Evolutionary conservation across 2,888 invertebrate genomes (phyloP), one percentile per base, ranked within the genome.

Genomic region (Aproaerema taeniolella): DNA sequence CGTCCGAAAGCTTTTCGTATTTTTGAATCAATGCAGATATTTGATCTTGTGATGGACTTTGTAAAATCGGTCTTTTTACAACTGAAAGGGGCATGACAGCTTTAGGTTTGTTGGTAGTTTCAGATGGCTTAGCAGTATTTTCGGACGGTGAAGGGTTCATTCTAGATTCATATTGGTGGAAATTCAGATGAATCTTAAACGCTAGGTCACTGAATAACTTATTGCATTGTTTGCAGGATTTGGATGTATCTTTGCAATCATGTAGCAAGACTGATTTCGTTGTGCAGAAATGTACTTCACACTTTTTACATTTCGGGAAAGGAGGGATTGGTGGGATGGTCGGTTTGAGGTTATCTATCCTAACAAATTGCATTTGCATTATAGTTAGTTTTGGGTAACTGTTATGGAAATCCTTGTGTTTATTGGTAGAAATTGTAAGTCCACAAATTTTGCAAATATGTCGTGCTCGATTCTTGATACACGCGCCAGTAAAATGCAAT

Each of bases 391-490:
- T 44, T 0, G 43, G 45, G 1, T 20, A 15, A 1, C 28, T 41
- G 0, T 44, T 31, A 2, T 66, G 63, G 0, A 47, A 4, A 0
- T 14, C 2, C 11, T 33, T 6, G 12, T 71, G 65, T 0, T 2
- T 20, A 0, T 11, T 2, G 0, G 43, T 43, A 1, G 16, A 10
- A 2, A 63, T 58, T 0, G 43, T 30, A 0, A 74, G 41, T 0
- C 76, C 75, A 8, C 77, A 78, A 0, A 44, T 2, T 0, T 52
- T 50, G 20, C 76, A 76, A 2, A 46, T 39, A 3, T n/a, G n/a
- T 20, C n/a, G n/a, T n/a, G n/a, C n/a, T n/a, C n/a, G n/a, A n/a
- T n/a, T n/a, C n/a, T n/a, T n/a, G n/a, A n/a, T n/a, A n/a, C n/a
- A n/a, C n/a, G n/a, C n/a, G n/a, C n/a, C n/a, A n/a, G n/a, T n/a